Base-by-base conservation (phyloP, 2,113 vertebrate species). In the Cercocebus atys region DNA sequence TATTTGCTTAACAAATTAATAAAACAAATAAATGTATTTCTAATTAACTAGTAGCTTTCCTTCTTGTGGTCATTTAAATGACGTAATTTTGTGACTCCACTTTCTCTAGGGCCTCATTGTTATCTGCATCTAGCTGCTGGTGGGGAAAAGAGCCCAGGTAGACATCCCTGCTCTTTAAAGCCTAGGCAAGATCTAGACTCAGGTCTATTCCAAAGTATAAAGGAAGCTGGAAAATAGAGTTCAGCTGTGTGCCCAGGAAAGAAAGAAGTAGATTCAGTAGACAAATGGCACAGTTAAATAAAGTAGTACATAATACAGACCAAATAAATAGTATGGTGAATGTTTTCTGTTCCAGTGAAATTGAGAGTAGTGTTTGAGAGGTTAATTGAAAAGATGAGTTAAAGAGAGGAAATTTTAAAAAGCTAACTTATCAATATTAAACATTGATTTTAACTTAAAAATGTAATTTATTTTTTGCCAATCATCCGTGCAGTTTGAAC, bases 401-500 rank as follows among this genome's bases (percentile, higher is more conserved):
- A 73, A 93, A 95, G 27, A 88, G 35, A 79, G 8, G 40, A 85
- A 40, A 2, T 59, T 61, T 22, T 2, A 0, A 88, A 79, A 91
- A 68, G 27, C 55, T 68, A 94, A 80, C 12, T 43, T 18, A 66
- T 35, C 84, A 95, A 81, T 59, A 70, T 80, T 52, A 84, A 93
- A 43, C 10, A 55, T 38, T 68, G 14, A 55, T 94, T 95, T 95
- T 73, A 88, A 88, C 45, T 79, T 88, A 45, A 96, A 80, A 84
- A 76, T 86, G 11, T 73, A 40, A 90, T 55, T 59, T 66, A 73
- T 7, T 55, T 93, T 61, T 88, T 22, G 27, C 20, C 32, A 50
- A 47, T 92, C 23, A 40, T 88, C 47, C 40, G 11, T 70, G 40
- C 11, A 30, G 8, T 40, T 5, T 45, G 6, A 11, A 32, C 52